Evolutionary conservation across 2,888 invertebrate species (phyloP), one percentile per base, ranked within the genome.

Genomic region (Helleia helle): DNA sequence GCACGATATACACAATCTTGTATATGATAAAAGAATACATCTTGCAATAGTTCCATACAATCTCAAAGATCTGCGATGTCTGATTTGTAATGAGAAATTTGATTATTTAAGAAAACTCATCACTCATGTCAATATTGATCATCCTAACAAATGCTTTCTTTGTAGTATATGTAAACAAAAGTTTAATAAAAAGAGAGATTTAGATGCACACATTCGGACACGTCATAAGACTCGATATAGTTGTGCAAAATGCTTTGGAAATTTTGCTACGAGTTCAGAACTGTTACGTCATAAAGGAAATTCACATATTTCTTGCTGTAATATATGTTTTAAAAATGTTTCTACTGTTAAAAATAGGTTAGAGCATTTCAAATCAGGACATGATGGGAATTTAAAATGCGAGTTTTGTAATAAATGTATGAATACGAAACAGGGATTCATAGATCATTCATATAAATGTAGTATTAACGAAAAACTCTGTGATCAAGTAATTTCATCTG

Each of bases 181-280:
- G 1, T 79, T 74, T 36, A 72, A 66, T 37, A 79, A 74, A 38
- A 72, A 76, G 18, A 55, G 70, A 4, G 68, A 74, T 49, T 55
- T 80, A n/a, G n/a, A n/a, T n/a, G 46, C 62, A 1, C 81, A 81
- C 48, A 53, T 72, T 2, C 55, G 68, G 12, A 65, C 57, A 12
- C 59, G 65, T 12, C 77, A 80, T 24, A 73, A 31, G 25, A 43
- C 7, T 25, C 12, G 36, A 14, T n/a, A n/a, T 38, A 41, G 18
- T 18, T 18, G 18, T 18, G 5, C 18, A 5, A 4, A 5, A 3
- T 18, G 18, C 18, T 18, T 18, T 18, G n/a, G n/a, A n/a, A n/a
- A 18, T 18, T 18, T 18, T 5, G 18, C 3, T 18, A n/a, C n/a
- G n/a, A n/a, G n/a, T n/a, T n/a, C 56, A 0, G 56, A 59, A 1